A percentile compares a stretch with the other conserved stretches of the same genome.
phyloP scores from a whole-genome alignment of 2,888 invertebrate genomes.

The Quadroppia sp. region DNA sequence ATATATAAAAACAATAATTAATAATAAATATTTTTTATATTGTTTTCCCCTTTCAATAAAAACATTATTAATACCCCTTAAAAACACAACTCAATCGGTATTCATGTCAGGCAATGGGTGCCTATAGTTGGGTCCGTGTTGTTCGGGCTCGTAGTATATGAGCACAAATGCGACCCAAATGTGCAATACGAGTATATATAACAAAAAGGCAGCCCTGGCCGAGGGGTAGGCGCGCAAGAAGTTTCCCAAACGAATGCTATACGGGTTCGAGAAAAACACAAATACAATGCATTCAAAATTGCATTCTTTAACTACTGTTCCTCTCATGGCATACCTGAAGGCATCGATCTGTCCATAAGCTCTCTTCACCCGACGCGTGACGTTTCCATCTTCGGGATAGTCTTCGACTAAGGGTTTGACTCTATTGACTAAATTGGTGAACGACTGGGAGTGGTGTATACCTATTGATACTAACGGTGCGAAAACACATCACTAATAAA shows the following conservation, averaged over 20 bases:
- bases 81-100: neutral
- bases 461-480: constrained; percentile 38
- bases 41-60: too few relatives aligned
- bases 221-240: constrained; percentile 76
- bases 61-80: too few relatives aligned
- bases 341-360: constrained; percentile 72
- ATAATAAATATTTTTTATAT: too few relatives aligned
- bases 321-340: constrained; percentile 60
- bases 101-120: constrained; percentile 10
- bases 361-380: constrained; percentile 69
- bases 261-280: constrained; percentile 45
- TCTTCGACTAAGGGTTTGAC: constrained; percentile 63
- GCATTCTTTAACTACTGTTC: neutral
- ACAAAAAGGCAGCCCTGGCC: constrained; percentile 72
- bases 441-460: constrained; percentile 37
- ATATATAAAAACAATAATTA: too few relatives aligned
- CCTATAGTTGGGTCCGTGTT: constrained; percentile 50
- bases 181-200: constrained; percentile 77
- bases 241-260: constrained; percentile 68
- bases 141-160: constrained; percentile 66
- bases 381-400: constrained; percentile 69
- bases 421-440: constrained; percentile 33
- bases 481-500: neutral
- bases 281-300: too few relatives aligned
- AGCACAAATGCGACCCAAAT: constrained; percentile 76